Conservation (phyloP, 2,888 invertebrate species). For the Philonicus albiceps region DNA sequence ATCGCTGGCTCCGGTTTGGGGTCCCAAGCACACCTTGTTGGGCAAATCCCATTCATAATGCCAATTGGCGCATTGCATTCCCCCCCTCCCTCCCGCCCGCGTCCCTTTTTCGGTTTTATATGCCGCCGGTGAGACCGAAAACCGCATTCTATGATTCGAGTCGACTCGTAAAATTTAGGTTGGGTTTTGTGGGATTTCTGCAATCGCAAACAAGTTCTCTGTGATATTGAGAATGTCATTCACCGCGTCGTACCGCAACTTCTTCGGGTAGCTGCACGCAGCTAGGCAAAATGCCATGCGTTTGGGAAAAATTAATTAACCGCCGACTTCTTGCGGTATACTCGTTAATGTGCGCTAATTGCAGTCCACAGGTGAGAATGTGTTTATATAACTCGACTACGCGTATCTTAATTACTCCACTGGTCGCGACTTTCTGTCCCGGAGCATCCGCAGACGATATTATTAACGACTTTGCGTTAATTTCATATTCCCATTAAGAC, state of each 20-base stretch:
- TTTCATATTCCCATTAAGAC: not conserved
- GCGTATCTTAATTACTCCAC: not conserved
- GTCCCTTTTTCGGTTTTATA: conserved; percentile 1
- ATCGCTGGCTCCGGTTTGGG: not conserved
- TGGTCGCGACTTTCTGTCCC: not conserved
- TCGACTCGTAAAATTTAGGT: conserved; percentile 27
- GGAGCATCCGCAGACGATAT: not conserved
- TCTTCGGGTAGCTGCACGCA: not conserved
- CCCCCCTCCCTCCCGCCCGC: not conserved
- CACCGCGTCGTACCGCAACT: not conserved
- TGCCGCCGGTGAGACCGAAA: not conserved
- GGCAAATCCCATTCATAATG: conserved; percentile 33
- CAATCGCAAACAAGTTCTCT: conserved; percentile 28
- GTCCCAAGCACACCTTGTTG: not conserved
- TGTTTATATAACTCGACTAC: not conserved
- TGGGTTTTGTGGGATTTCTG: conserved; percentile 41
- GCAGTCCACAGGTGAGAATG: not conserved
- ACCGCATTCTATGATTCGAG: conserved; percentile 33
- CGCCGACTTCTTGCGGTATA: not conserved
- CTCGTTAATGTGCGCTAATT: not conserved
- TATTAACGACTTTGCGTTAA: not conserved
- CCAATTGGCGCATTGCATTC: conserved; percentile 24
- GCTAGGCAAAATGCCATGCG: not conserved
- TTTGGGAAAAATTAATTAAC: not conserved
- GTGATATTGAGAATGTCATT: conserved; percentile 42